Evolutionary conservation across 2,113 vertebrate species (phyloP).

Genomic region (Sceloporus tristichus): DNA sequence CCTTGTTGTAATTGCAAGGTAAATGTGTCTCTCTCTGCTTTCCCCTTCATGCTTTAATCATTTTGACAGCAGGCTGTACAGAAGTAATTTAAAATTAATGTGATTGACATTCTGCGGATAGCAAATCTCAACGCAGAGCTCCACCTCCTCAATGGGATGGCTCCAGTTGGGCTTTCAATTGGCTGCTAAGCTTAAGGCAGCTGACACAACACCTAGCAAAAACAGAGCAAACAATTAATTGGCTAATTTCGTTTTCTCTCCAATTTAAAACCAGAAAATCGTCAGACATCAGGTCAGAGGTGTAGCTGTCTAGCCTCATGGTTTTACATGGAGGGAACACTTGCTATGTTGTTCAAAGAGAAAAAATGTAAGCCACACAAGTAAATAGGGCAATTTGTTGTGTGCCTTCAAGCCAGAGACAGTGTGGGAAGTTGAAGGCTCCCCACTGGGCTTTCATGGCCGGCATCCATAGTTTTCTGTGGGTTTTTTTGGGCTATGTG

Average conservation of each 20-base stretch:
- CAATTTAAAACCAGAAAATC: slow-evolving; percentile 95
- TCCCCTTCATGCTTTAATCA: slow-evolving; percentile 88
- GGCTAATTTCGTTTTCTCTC: slow-evolving; percentile 91
- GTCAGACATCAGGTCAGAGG: slow-evolving; percentile 73
- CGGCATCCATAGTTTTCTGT: too few relatives aligned
- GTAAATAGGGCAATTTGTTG: neutral
- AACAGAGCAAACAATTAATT: slow-evolving; percentile 93
- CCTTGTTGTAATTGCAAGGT: slow-evolving; percentile 76
- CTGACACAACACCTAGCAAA: slow-evolving; percentile 84
- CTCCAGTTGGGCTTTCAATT: slow-evolving; percentile 71
- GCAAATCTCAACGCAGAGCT: slow-evolving; percentile 72
- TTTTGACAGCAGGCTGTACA: slow-evolving; percentile 92
- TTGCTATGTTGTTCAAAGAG: neutral
- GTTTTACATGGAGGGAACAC: neutral
- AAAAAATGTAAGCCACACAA: neutral
- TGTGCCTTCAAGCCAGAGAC: too few relatives aligned
- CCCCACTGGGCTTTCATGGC: too few relatives aligned
- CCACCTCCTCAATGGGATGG: slow-evolving; percentile 70
- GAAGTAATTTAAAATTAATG: slow-evolving; percentile 95
- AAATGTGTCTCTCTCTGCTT: slow-evolving; percentile 77
- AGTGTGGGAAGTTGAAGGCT: too few relatives aligned
- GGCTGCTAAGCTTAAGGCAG: slow-evolving; percentile 79
- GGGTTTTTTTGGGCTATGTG: too few relatives aligned
- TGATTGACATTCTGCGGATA: slow-evolving; percentile 89
- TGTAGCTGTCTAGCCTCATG: slow-evolving; percentile 61